Evolutionary conservation across 2,888 invertebrate genomes (phyloP), one percentile per base, ranked within the genome.

Genomic region (Clepsis dumicolana): DNA sequence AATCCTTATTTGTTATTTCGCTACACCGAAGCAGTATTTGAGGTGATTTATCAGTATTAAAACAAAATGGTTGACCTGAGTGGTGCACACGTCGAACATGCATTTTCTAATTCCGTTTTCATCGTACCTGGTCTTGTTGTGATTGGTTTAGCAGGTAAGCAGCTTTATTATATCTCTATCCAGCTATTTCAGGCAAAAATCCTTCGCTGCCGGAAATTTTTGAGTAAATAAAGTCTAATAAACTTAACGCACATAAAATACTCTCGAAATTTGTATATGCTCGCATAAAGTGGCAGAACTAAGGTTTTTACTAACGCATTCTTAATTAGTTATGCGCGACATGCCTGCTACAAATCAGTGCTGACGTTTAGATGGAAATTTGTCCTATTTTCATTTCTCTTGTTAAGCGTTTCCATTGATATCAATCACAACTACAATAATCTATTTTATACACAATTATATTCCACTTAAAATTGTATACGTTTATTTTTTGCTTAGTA

Each of bases 61-160:
- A 66, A 41, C 62, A 94, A 87, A 86, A 98, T 98, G 98, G 98
- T 98, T 73, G 97, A 98, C 89, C 94, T 98, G 80, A 96, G 97
- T 71, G 96, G 96, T 24, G 96, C 96, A 57, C 95, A 96, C 70
- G 97, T 97, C 77, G 97, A 97, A 86, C 97, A 97, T 89, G 97
- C 97, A 75, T 98, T 98, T 91, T 97, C 97, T 73, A 98, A 98
- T 90, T 94, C 96, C 52, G 97, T 98, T 75, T 98, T 98, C 87
- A 96, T 98, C 77, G 84, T 98, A 79, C 98, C 98, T 76, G 97
- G 96, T 62, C 95, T 97, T 76, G 94, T 98, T 75, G 96, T 98
- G 77, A 91, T 96, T 75, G 95, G 96, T 75, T 94, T 98, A 83
- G 95, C 97, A 89, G 96, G 98, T 98, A 91, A 95, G 94, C 59